Percentiles rank a stretch among this genome's conserved stretches.
phyloP scores from a whole-genome alignment of 2,797 vertebrate species.

The Microctenopoma lineatum region DNA sequence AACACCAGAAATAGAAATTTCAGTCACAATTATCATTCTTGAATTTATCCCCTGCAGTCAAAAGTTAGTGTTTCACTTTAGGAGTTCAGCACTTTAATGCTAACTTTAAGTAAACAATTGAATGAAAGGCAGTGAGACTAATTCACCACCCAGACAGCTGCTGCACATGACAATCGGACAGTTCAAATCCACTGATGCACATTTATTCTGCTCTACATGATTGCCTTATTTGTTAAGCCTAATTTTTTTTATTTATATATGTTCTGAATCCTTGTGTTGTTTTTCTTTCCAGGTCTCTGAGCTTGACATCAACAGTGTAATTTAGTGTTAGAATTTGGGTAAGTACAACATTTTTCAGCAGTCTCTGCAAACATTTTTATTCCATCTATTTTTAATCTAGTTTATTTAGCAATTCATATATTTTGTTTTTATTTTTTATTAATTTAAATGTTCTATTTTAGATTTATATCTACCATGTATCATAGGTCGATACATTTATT shows the following conservation, averaged over 20 bases:
- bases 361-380: background rate
- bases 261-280: conserved; percentile 5
- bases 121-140: conserved; percentile 4
- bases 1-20: conserved; percentile 81
- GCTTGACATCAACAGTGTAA: conserved; percentile 40
- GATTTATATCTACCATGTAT: background rate
- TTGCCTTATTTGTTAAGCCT: background rate
- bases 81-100: conserved; percentile 64
- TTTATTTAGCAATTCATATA: too few species aligned
- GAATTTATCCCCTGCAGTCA: conserved; percentile 78
- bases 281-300: conserved; percentile 64
- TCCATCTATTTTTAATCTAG: too few species aligned
- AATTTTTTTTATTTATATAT: conserved; percentile 7
- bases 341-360: conserved; percentile 40
- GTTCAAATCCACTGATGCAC: background rate
- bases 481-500: too few species aligned
- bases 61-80: conserved; percentile 76
- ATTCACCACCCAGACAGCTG: conserved; percentile 18
- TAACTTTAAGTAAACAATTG: conserved; percentile 72
- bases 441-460: background rate
- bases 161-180: conserved; percentile 15
- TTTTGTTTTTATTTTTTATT: too few species aligned
- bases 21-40: conserved; percentile 79
- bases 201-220: conserved; percentile 9
- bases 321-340: conserved; percentile 60